These are phyloP conservation scores for Actenoides hombroni DNA, from an alignment of 2,113 vertebrate genomes.

Conservation along the genomic window DNA sequence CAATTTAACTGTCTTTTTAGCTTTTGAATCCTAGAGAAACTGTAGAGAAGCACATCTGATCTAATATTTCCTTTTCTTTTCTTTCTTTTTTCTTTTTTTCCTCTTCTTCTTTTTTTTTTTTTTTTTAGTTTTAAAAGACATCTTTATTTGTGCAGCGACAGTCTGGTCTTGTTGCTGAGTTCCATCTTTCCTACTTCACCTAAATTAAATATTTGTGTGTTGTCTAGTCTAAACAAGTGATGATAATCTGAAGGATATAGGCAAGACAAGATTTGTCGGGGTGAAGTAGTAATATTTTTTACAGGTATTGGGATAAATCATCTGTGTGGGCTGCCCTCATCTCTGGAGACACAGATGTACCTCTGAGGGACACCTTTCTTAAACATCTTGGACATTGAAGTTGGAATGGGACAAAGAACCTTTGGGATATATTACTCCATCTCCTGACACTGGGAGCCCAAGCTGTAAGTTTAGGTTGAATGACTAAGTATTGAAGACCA, in stretches of 20 bases:
- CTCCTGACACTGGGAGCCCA: background rate
- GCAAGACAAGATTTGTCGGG: background rate
- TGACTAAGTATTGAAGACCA: background rate
- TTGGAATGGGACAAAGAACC: fast-evolving
- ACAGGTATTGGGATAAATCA: background rate
- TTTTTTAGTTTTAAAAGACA: background rate
- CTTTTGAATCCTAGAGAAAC: background rate
- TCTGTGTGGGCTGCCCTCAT: background rate
- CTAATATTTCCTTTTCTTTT: background rate
- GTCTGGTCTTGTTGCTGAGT: background rate
- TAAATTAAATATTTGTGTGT: background rate
- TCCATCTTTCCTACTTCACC: background rate
- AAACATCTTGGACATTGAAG: background rate
- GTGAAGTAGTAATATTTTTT: background rate
- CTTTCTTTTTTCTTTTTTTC: background rate
- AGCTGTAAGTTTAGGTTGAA: background rate
- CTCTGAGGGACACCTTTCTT: background rate
- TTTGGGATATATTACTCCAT: background rate
- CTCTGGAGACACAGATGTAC: background rate
- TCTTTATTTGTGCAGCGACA: too few relatives aligned
- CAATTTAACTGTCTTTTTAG: background rate
- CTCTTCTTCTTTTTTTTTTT: background rate
- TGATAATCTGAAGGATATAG: background rate
- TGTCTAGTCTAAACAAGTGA: background rate
- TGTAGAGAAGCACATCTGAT: background rate